phyloP scores from a whole-genome alignment of 2,888 invertebrate species.

The Amorpha juglandis region DNA sequence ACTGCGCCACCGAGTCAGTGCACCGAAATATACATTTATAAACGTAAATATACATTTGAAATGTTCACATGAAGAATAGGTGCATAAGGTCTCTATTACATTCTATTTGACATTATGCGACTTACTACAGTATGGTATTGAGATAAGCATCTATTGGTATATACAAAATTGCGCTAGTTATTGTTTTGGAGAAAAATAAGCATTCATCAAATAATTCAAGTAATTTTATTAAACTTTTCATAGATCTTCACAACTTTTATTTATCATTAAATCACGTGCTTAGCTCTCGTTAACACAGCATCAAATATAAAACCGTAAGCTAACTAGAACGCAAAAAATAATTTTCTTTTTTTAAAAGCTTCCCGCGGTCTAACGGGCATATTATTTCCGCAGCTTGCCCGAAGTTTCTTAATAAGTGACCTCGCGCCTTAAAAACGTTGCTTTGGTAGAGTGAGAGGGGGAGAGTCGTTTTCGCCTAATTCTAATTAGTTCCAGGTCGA shows the following conservation, averaged over 20 bases:
- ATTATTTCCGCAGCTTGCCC: slow-evolving; percentile 21
- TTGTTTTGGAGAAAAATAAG: no score
- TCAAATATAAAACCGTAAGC: not conserved
- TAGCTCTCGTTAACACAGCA: not conserved
- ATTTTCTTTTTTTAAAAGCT: not conserved
- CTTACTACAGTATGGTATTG: no score
- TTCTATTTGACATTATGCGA: no score
- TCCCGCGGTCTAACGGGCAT: slow-evolving; percentile 1
- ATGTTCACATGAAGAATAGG: no score
- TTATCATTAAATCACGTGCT: not conserved
- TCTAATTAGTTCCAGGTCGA: slow-evolving; percentile 76
- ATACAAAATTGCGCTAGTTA: no score
- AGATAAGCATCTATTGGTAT: no score
- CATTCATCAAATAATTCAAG: no score
- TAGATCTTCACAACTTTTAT: not conserved
- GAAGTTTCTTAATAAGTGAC: slow-evolving; percentile 25
- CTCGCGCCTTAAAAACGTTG: slow-evolving; percentile 30
- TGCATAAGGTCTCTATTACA: no score
- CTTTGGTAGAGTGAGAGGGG: slow-evolving; percentile 40
- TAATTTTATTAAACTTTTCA: no score
- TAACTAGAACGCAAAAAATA: not conserved
- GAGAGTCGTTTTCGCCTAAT: slow-evolving; percentile 69
- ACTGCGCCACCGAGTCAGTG: no score
- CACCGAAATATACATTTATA: no score
- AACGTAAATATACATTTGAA: no score